These are phyloP conservation scores for Trissolcus basalis DNA, from an alignment of 1,140 invertebrate species.

Conservation along the genomic window DNA sequence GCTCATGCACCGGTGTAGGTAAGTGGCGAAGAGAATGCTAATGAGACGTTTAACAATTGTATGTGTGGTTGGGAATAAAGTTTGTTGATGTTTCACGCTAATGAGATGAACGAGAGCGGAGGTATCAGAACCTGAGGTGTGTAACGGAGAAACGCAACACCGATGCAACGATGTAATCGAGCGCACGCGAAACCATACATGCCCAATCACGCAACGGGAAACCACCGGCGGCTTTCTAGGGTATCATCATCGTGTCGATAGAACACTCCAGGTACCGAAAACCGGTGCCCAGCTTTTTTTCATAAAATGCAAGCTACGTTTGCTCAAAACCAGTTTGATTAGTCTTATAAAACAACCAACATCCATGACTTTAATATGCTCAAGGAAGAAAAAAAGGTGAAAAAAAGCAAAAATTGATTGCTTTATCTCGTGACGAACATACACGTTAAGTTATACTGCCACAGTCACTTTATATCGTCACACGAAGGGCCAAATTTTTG, in stretches of 20 bases:
- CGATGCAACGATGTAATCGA: conserved; percentile 45
- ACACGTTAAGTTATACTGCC: no score
- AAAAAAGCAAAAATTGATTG: no score
- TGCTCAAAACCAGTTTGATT: neutral
- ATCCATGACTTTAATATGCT: no score
- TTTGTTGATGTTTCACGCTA: conserved; percentile 3
- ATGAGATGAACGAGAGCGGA: conserved; percentile 5
- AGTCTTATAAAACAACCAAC: no score
- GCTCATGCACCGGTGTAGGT: no score
- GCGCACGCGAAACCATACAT: conserved; percentile 55
- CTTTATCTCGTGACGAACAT: no score
- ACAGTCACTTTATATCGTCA: no score
- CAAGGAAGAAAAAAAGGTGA: no score
- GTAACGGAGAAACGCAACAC: conserved; percentile 36
- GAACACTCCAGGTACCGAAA: neutral
- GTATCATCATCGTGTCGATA: conserved; percentile 29
- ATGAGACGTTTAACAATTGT: no score
- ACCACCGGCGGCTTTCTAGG: conserved; percentile 42
- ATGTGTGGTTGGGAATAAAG: neutral
- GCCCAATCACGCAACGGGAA: conserved; percentile 51
- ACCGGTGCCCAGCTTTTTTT: conserved; percentile 7
- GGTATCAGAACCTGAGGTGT: neutral
- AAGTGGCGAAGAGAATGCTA: no score
- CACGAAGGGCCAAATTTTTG: no score
- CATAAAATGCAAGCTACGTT: conserved; percentile 18